Evolutionary conservation across 2,888 invertebrate genomes (phyloP).

Genomic region (Pyrrhosoma nymphula): DNA sequence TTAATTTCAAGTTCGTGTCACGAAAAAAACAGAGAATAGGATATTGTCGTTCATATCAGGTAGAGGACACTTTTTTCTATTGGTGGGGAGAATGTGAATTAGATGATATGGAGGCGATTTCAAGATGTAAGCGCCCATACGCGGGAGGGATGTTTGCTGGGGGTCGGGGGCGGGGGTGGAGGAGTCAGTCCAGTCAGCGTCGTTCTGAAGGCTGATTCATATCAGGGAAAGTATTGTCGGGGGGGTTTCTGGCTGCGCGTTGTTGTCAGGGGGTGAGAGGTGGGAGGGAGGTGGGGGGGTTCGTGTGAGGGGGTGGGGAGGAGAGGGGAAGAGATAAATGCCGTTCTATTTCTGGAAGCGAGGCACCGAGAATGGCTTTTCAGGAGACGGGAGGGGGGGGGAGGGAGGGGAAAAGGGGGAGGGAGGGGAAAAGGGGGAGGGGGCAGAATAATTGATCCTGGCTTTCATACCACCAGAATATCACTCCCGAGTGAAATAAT

Average conservation of each 20-base stretch:
- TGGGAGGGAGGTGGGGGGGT: not conserved
- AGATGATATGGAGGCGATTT: too few species aligned
- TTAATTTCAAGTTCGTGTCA: too few species aligned
- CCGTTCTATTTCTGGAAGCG: slow-evolving; percentile 1
- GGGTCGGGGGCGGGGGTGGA: not conserved
- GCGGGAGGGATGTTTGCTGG: not conserved
- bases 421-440: too few species aligned
- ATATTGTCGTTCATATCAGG: too few species aligned
- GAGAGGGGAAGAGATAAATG: not conserved
- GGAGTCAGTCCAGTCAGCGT: not conserved
- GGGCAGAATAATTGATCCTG: not conserved
- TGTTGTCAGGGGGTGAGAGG: not conserved
- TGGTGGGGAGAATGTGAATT: too few species aligned
- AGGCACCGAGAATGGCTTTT: not conserved
- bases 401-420: too few species aligned
- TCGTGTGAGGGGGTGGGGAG: not conserved
- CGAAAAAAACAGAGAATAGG: too few species aligned
- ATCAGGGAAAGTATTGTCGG: not conserved
- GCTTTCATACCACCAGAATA: not conserved
- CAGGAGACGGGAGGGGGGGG: not conserved
- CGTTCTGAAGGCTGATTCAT: slow-evolving; percentile 11
- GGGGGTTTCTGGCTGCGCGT: not conserved
- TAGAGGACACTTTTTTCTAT: too few species aligned
- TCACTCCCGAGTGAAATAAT: slow-evolving; percentile 18
- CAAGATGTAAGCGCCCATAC: too few species aligned